Base-by-base conservation (phyloP, 2,797 vertebrate genomes). In the Rhynchonycteris naso region DNA sequence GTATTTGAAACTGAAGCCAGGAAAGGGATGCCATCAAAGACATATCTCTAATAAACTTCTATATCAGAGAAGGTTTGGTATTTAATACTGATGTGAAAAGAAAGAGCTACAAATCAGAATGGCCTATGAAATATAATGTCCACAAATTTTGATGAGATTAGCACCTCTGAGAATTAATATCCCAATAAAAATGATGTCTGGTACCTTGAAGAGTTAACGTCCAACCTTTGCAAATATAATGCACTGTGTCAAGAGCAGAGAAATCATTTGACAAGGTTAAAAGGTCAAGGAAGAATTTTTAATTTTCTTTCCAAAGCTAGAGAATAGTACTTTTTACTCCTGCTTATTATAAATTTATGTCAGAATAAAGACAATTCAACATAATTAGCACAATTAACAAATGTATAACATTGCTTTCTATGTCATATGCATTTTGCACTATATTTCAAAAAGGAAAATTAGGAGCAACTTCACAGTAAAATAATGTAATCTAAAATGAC, bases 31-130 rank as follows among this genome's bases (percentile, higher is more conserved):
- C 99, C 99, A 99, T 99, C 99, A 99, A 99, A 99, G 99, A 99
- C 99, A 99, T 99, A 99, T 99, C 99, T 99, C 99, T 99, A 99
- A 99, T 99, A 99, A 99, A 99, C 99, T 99, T 99, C 99, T 99
- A 98, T 99, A 99, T 99, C 99, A 99, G 99, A 99, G 98, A 98
- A 99, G 98, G 98, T 98, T 99, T 98, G 99, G 99, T 99, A 98
- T 99, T 99, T 99, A 99, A 99, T 99, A 99, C 99, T 98, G 99
- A 99, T 98, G 98, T 98, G 98, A 98, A 99, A 99, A 98, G 98
- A 98, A 98, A 98, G 98, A 98, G 98, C 98, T 98, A 99, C 98
- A 99, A 99, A 99, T 99, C 99, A 99, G 98, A 99, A 98, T 97
- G 98, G 98, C 96, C 98, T 98, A 98, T 98, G 97, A 98, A 98